Percentiles rank a stretch among this genome's conserved stretches.
phyloP scores from a whole-genome alignment of 2,888 invertebrate genomes.

The Ganaspis brasiliensis region DNA sequence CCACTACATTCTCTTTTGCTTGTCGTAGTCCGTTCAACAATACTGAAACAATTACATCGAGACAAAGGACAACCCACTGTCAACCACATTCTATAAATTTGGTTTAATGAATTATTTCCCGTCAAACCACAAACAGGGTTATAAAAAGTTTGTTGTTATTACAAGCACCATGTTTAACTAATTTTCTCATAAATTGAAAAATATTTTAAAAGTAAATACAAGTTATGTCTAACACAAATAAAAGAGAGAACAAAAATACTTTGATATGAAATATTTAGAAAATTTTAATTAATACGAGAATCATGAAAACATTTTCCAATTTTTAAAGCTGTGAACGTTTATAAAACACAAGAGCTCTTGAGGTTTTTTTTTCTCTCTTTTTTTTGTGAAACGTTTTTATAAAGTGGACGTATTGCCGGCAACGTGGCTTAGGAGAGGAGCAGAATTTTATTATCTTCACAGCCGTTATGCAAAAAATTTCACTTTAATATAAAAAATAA shows the following conservation, averaged over 20 bases:
- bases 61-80: neutral
- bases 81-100: neutral
- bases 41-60: neutral
- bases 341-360: neutral
- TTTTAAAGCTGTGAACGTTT: neutral
- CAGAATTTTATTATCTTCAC: conserved; percentile 12
- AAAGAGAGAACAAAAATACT: too few species aligned
- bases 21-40: neutral
- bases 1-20: neutral
- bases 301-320: neutral
- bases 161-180: too few species aligned
- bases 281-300: neutral
- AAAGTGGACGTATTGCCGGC: conserved; percentile 4
- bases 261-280: neutral
- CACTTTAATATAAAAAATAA: conserved; percentile 14
- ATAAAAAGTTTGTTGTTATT: neutral
- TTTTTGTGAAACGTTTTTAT: neutral
- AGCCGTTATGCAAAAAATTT: conserved; percentile 14
- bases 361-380: neutral
- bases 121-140: neutral
- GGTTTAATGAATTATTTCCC: neutral
- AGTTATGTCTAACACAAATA: too few species aligned
- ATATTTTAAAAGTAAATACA: too few species aligned
- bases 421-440: conserved; percentile 9
- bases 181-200: too few species aligned